phyloP scores from a whole-genome alignment of 2,888 invertebrate species.

The Conops quadrifasciatus region DNA sequence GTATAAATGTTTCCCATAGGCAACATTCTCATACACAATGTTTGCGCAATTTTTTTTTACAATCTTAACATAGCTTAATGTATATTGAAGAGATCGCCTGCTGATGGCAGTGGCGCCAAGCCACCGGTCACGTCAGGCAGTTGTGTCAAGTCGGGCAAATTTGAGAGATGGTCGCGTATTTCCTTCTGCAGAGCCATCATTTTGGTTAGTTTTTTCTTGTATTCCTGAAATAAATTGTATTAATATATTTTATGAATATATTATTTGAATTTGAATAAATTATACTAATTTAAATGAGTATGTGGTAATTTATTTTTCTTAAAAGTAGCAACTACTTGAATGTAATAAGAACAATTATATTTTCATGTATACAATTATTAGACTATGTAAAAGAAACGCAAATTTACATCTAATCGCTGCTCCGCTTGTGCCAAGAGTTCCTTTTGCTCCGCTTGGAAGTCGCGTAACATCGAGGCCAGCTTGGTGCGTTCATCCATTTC shows the following conservation, averaged over 20 bases:
- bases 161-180: constrained; percentile 91
- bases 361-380: background rate
- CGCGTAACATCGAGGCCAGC: constrained; percentile 85
- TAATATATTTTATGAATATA: constrained; percentile 13
- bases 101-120: constrained; percentile 91
- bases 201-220: constrained; percentile 87
- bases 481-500: constrained; percentile 91
- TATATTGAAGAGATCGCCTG: constrained; percentile 91
- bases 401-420: constrained; percentile 79
- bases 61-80: constrained; percentile 55
- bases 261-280: too few species aligned
- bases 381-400: constrained; percentile 15
- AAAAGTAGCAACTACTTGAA: background rate
- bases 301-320: background rate
- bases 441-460: constrained; percentile 87
- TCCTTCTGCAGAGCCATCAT: constrained; percentile 87
- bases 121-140: constrained; percentile 93
- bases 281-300: too few species aligned
- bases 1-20: too few species aligned
- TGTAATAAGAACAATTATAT: background rate
- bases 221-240: constrained; percentile 74
- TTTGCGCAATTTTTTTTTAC: background rate
- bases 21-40: too few species aligned
- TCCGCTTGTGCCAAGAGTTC: constrained; percentile 88
- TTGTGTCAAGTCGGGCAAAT: constrained; percentile 90